phyloP scores from a whole-genome alignment of 2,888 invertebrate species.

The Ferrisia virgata region DNA sequence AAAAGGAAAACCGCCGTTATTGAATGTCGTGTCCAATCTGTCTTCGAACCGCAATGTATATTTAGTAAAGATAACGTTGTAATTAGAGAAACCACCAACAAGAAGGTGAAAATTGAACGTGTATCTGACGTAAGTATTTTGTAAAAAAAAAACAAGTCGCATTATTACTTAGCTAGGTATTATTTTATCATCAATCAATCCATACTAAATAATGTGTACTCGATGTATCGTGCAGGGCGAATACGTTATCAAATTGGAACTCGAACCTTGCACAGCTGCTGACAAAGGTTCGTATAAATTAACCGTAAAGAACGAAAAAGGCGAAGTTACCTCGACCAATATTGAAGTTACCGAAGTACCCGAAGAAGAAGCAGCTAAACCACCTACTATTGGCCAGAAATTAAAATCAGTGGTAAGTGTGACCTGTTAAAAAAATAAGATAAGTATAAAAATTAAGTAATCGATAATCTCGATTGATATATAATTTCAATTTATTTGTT shows the following conservation, averaged over 20 bases:
- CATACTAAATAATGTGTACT: too few relatives aligned
- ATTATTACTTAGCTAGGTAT: background rate
- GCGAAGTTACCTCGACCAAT: constrained; percentile 83
- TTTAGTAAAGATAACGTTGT: constrained; percentile 87
- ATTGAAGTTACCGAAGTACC: constrained; percentile 84
- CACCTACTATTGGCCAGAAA: constrained; percentile 75
- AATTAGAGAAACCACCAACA: constrained; percentile 72
- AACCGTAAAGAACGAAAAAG: constrained; percentile 88
- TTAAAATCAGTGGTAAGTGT: constrained; percentile 70
- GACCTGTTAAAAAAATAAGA: background rate
- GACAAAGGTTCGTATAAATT: constrained; percentile 89
- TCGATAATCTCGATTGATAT: background rate
- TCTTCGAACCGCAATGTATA: constrained; percentile 86
- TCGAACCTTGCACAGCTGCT: constrained; percentile 71
- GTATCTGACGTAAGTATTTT: constrained; percentile 65
- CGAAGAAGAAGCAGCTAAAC: constrained; percentile 63
- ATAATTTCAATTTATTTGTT: constrained; percentile 52
- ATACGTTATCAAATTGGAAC: constrained; percentile 85
- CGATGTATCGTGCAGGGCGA: constrained; percentile 70
- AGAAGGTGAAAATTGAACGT: constrained; percentile 73
- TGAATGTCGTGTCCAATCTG: constrained; percentile 89
- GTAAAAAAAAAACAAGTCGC: too few relatives aligned
- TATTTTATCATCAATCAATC: background rate
- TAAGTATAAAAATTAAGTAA: too few relatives aligned
- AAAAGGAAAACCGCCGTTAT: constrained; percentile 90